Conservation (phyloP, 2,888 invertebrate genomes). For the Miltochrista miniata region DNA sequence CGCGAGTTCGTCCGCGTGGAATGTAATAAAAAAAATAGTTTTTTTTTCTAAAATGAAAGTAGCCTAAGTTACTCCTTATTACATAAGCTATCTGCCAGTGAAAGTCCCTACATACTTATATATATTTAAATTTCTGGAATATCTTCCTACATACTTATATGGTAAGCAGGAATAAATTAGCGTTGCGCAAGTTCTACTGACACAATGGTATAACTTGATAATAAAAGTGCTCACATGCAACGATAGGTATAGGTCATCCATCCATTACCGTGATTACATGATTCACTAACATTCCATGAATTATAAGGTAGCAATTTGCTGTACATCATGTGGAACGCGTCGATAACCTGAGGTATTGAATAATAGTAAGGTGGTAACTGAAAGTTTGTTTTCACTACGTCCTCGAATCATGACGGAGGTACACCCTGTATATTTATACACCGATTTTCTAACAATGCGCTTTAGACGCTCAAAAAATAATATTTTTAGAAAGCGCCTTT, state of each 20-base stretch:
- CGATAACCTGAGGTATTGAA: not conserved
- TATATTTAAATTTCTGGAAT: not conserved
- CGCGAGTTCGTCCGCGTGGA: too few relatives aligned
- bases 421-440: not conserved
- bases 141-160: not conserved
- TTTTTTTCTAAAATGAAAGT: too few relatives aligned
- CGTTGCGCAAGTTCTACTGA: not conserved
- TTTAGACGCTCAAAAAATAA: conserved; percentile 1
- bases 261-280: conserved; percentile 16
- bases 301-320: not conserved
- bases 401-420: not conserved
- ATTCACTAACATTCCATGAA: conserved; percentile 2
- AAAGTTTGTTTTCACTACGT: not conserved
- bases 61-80: too few relatives aligned
- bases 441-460: not conserved
- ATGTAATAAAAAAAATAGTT: too few relatives aligned
- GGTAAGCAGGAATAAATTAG: not conserved
- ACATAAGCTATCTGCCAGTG: too few relatives aligned
- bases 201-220: not conserved
- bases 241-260: conserved; percentile 26
- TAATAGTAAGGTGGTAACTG: not conserved
- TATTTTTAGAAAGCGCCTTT: conserved; percentile 7
- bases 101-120: too few relatives aligned
- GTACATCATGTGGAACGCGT: conserved; percentile 3
- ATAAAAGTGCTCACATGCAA: conserved; percentile 26